These are phyloP conservation scores for Pomatorhinus ruficollis DNA, from an alignment of 2,113 vertebrate species.

Conservation along the genomic window DNA sequence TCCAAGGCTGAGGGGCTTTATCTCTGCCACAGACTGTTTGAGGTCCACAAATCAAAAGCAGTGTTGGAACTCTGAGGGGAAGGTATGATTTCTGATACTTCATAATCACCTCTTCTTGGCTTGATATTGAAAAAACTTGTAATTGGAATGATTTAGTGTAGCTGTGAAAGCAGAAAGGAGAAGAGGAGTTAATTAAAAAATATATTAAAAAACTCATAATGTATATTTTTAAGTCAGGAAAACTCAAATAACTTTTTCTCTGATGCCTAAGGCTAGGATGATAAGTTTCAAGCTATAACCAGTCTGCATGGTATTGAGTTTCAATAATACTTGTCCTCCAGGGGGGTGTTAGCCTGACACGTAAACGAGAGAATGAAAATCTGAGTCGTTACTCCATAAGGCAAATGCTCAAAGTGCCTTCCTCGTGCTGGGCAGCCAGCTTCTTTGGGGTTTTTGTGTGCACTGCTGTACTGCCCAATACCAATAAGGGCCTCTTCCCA, in stretches of 20 bases:
- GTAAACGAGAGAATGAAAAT: conserved; percentile 32
- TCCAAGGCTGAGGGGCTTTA: neutral
- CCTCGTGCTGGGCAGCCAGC: neutral
- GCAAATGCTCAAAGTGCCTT: neutral
- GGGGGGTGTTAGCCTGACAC: neutral
- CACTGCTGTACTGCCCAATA: neutral
- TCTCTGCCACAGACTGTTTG: neutral
- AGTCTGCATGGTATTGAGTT: conserved; percentile 27
- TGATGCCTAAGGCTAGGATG: conserved; percentile 27
- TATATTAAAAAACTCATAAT: conserved; percentile 64
- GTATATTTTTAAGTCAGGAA: conserved; percentile 45
- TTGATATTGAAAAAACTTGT: conserved; percentile 52
- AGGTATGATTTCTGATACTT: conserved; percentile 40
- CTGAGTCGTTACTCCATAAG: neutral
- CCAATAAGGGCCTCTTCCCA: neutral
- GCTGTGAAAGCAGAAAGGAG: conserved; percentile 55
- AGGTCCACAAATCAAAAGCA: conserved; percentile 19
- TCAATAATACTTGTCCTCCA: conserved; percentile 53
- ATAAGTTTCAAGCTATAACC: conserved; percentile 37
- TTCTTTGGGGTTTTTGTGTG: neutral
- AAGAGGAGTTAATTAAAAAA: conserved; percentile 65
- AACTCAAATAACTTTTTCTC: conserved; percentile 36
- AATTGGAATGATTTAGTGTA: conserved; percentile 58
- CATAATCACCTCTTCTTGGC: conserved; percentile 43
- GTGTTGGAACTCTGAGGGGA: neutral